phyloP scores from a whole-genome alignment of 2,797 vertebrate species.

The Antennarius maculatus region DNA sequence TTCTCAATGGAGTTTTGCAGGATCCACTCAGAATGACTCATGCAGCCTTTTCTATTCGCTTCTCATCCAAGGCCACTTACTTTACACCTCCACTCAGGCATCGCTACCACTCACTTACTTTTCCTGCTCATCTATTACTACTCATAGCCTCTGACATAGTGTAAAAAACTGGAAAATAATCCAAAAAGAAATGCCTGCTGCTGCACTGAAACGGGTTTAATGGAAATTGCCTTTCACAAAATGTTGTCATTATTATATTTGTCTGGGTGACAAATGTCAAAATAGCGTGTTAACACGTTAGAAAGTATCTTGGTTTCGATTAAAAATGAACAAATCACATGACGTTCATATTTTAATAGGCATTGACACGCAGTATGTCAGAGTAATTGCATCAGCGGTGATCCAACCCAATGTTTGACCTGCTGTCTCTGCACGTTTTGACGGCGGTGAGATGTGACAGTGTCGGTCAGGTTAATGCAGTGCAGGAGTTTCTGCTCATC shows the following conservation, averaged over 20 bases:
- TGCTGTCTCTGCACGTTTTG: conserved; percentile 34
- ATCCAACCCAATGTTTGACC: conserved; percentile 39
- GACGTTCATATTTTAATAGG: conserved; percentile 29
- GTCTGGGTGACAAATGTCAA: not conserved
- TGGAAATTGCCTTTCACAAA: no score
- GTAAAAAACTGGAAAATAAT: conserved; percentile 48
- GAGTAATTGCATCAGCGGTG: conserved; percentile 25
- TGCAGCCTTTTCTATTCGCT: conserved; percentile 66
- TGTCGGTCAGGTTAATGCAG: conserved; percentile 50
- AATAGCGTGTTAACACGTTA: no score
- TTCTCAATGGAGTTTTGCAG: conserved; percentile 57
- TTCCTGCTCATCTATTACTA: conserved; percentile 58
- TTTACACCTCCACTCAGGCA: conserved; percentile 67
- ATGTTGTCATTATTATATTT: not conserved
- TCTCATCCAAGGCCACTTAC: conserved; percentile 69
- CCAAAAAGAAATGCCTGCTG: conserved; percentile 34
- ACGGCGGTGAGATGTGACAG: conserved; percentile 21
- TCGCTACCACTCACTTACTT: conserved; percentile 51
- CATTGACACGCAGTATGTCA: conserved; percentile 3
- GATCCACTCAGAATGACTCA: conserved; percentile 70
- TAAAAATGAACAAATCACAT: not conserved
- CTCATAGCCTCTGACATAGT: conserved; percentile 46
- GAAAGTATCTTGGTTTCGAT: no score
- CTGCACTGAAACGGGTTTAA: conserved; percentile 13
- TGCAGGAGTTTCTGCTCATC: conserved; percentile 52